Base-by-base conservation (phyloP, 2,797 vertebrate genomes). In the Premnoplex brunnescens region DNA sequence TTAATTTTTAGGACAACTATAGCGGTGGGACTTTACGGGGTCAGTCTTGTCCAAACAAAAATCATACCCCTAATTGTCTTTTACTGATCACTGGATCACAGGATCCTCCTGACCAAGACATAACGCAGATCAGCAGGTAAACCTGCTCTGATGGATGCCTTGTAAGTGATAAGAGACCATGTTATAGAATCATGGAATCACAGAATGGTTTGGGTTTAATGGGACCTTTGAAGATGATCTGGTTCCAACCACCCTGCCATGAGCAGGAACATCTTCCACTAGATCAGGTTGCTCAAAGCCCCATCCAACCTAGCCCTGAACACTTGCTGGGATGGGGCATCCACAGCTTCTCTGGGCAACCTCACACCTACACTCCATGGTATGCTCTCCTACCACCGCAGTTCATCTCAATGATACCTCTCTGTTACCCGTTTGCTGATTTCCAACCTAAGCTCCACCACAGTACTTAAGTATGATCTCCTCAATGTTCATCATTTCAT, bases 111-210 rank as follows among this genome's bases (percentile, higher is more conserved):
- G 55, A 54, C 7, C 55, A 43, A 8, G 5, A n/a, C 6, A 8
- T 22, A 88, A 43, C 17, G 46, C 44, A 60, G 69, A 62, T 13
- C 62, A 84, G 43, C 22, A 49, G 43, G 54, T 21, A 67, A 90
- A 80, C 12, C 60, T 48, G 48, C 4, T 11, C 69, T 60, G 58
- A 18, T 7, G n/a, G 19, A 34, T 5, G 20, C 23, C 24, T n/a
- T 43, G 2, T 44, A 64, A 68, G 32, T 3, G 11, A 7, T 18
- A 46, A 23, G 16, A 36, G 58, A 79, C 19, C 0, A 0, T 26
- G 24, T 46, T 43, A 43, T 17, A 59, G 39, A 77, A 44, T 26
- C 55, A 51, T 5, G 41, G 39, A 59, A 48, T 17, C 59, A 59
- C 30, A 32, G 73, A 48, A 73, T 2, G 26, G 11, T 24, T 78